phyloP scores from a whole-genome alignment of 1,140 invertebrate species.

The Luehdorfia chinensis region DNA sequence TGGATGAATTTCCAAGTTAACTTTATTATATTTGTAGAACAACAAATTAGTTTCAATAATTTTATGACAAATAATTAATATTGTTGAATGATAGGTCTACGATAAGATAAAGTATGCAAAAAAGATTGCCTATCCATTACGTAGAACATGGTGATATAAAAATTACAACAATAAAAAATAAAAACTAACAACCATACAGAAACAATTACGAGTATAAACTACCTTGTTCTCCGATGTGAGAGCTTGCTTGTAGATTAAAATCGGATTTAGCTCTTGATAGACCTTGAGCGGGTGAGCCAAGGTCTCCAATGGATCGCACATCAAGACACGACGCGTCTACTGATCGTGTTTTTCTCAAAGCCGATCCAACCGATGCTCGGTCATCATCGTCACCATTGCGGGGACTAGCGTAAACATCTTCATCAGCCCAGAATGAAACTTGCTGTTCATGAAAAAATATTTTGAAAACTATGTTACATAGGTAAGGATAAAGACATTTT shows the following conservation, averaged over 20 bases:
- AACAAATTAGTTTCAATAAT: too few relatives aligned
- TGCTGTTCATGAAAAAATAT: slow-evolving; percentile 72
- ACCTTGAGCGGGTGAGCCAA: slow-evolving; percentile 77
- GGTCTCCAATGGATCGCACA: slow-evolving; percentile 83
- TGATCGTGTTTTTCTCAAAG: slow-evolving; percentile 90
- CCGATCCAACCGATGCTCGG: slow-evolving; percentile 81
- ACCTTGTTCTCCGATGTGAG: slow-evolving; percentile 62
- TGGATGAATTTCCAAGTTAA: too few relatives aligned
- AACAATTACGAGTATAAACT: slow-evolving; percentile 7
- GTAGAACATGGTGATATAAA: too few relatives aligned
- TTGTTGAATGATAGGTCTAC: too few relatives aligned
- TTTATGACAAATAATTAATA: too few relatives aligned
- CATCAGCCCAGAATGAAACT: slow-evolving; percentile 88
- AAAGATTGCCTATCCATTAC: too few relatives aligned
- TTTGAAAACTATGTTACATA: not conserved
- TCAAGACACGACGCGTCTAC: slow-evolving; percentile 93
- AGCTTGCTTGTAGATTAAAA: slow-evolving; percentile 84
- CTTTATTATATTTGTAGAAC: too few relatives aligned
- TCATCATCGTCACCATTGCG: slow-evolving; percentile 80
- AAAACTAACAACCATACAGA: too few relatives aligned
- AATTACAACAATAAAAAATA: too few relatives aligned
- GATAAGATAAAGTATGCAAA: too few relatives aligned
- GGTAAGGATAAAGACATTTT: not conserved
- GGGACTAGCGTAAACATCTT: slow-evolving; percentile 84
- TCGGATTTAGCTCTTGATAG: slow-evolving; percentile 91